Percentiles rank a stretch among this genome's conserved stretches.
Evolutionary conservation across 2,888 invertebrate species (phyloP).

Genomic region (Thereva nobilitata): DNA sequence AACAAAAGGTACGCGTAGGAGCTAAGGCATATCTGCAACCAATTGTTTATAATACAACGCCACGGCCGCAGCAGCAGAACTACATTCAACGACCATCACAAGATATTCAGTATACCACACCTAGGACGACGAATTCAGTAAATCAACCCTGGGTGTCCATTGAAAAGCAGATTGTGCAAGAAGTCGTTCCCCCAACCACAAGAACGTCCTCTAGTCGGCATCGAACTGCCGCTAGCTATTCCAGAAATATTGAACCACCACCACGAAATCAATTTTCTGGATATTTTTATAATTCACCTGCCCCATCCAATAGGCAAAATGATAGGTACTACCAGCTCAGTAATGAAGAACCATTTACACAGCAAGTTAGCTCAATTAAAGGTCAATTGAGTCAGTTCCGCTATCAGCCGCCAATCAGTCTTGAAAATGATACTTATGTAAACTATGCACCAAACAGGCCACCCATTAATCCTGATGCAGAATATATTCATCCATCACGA

Average conservation of each 20-base stretch:
- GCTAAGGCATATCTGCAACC: constrained; percentile 13
- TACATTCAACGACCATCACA: constrained; percentile 60
- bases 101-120: constrained; percentile 53
- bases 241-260: constrained; percentile 34
- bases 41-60: constrained; percentile 52
- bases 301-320: constrained; percentile 47
- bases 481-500: constrained; percentile 61
- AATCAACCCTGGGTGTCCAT: constrained; percentile 47
- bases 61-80: constrained; percentile 51
- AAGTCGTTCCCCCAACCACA: constrained; percentile 45
- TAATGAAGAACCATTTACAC: constrained; percentile 18
- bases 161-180: constrained; percentile 48
- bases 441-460: constrained; percentile 66
- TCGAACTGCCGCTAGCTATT: constrained; percentile 1
- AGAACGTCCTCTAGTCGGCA: constrained; percentile 35
- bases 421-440: constrained; percentile 66
- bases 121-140: background rate
- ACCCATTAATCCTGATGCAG: constrained; percentile 69
- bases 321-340: constrained; percentile 47
- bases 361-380: constrained; percentile 18
- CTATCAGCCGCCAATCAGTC: constrained; percentile 63
- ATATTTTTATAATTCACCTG: constrained; percentile 48
- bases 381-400: constrained; percentile 67
- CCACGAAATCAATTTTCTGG: constrained; percentile 47
- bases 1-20: constrained; percentile 41